Evolutionary conservation across 2,888 invertebrate genomes (phyloP).

Genomic region (Epirrhoe tristata): DNA sequence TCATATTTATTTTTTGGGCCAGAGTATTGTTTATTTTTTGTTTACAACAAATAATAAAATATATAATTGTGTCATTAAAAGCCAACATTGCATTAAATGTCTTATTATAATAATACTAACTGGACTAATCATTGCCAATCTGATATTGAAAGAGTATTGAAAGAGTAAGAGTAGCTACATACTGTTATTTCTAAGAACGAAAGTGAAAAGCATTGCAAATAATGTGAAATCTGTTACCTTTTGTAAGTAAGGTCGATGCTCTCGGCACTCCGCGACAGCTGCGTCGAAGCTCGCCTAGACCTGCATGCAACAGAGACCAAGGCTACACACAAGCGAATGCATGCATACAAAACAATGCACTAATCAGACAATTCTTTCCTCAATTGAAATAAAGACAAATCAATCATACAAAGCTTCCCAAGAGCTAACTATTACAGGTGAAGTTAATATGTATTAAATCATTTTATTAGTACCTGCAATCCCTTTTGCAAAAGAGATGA

Average conservation of each 20-base stretch:
- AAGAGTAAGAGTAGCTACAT: no score
- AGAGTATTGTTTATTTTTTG: no score
- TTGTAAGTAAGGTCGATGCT: constrained; percentile 86
- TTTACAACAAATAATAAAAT: no score
- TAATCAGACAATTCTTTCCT: constrained; percentile 56
- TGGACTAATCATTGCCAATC: not conserved
- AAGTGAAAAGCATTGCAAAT: constrained; percentile 10
- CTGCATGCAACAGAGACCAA: constrained; percentile 87
- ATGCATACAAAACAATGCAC: constrained; percentile 66
- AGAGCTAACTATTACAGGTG: not conserved
- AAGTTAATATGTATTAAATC: not conserved
- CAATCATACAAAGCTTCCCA: not conserved
- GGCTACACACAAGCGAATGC: constrained; percentile 79
- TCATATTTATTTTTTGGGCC: not conserved
- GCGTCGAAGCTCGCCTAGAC: constrained; percentile 95
- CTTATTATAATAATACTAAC: not conserved
- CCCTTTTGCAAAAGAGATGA: constrained; percentile 19
- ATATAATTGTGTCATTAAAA: no score
- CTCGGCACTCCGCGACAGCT: constrained; percentile 89
- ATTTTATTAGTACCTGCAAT: constrained; percentile 7
- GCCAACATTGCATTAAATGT: not conserved
- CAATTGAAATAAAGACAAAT: constrained; percentile 19
- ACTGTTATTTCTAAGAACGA: not conserved
- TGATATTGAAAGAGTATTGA: no score
- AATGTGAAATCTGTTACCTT: constrained; percentile 75